A percentile compares a stretch with the other conserved stretches of the same genome.
Conservation (phyloP, 2,797 vertebrate species). For the Cryptoblepharus egeriae region DNA sequence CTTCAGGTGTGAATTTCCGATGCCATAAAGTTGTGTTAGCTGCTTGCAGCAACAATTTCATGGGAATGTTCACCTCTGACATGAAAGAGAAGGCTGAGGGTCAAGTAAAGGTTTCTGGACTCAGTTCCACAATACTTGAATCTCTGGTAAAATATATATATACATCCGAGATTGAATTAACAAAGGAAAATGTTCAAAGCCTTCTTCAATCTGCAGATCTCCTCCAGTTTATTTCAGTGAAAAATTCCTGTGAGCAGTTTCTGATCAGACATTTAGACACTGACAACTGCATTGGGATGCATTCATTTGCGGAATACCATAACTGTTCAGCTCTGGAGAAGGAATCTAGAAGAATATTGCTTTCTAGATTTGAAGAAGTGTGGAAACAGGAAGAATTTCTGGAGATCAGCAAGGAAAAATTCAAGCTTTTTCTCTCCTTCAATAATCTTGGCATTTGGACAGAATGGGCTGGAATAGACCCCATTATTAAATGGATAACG, state of each 20-base stretch:
- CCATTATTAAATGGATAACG: conserved; percentile 87
- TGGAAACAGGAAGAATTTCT: conserved; percentile 92
- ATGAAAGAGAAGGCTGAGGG: conserved; percentile 92
- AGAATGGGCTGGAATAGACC: conserved; percentile 84
- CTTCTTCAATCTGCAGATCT: conserved; percentile 93
- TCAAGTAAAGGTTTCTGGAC: conserved; percentile 85
- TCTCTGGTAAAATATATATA: conserved; percentile 90
- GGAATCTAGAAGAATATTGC: conserved; percentile 87
- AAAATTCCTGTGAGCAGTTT: conserved; percentile 92
- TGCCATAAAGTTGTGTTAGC: conserved; percentile 93
- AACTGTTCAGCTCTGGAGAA: conserved; percentile 85
- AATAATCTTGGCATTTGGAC: conserved; percentile 85
- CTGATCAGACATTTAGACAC: conserved; percentile 90
- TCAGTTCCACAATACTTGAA: conserved; percentile 84
- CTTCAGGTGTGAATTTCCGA: conserved; percentile 85
- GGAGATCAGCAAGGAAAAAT: conserved; percentile 82
- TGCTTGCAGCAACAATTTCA: conserved; percentile 93
- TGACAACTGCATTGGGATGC: conserved; percentile 96
- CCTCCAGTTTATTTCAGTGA: conserved; percentile 89
- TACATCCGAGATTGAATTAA: conserved; percentile 90
- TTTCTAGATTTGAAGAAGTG: conserved; percentile 89
- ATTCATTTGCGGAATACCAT: conserved; percentile 92
- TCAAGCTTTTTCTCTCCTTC: conserved; percentile 82
- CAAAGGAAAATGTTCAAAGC: conserved; percentile 90
- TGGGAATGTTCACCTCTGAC: conserved; percentile 96